Evolutionary conservation across 2,113 vertebrate genomes (phyloP), one percentile per base, ranked within the genome.

Genomic region (Thymallus thymallus): DNA sequence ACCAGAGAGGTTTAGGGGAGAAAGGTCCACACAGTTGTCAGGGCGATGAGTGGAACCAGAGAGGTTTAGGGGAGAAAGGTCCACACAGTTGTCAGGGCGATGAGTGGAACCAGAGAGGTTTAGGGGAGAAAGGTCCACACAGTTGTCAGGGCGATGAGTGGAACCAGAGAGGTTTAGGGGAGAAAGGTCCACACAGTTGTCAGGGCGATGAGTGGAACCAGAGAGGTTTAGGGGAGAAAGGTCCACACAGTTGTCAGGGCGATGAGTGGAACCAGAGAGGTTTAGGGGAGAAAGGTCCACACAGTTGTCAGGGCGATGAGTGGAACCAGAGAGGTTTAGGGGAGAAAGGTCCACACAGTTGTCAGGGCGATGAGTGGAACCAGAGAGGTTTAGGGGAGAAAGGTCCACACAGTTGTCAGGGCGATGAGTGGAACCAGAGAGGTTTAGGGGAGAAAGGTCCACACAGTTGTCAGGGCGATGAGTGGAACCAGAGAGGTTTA

Each of bases 321-420:
- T 32, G 29, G 69, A 78, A n/a, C 26, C 65, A 67, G 32, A 16
- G 56, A 60, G n/a, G n/a, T 60, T n/a, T n/a, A n/a, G n/a, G n/a
- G n/a, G n/a, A n/a, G n/a, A n/a, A n/a, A n/a, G n/a, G n/a, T n/a
- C n/a, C n/a, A n/a, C n/a, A n/a, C 81, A 66, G 76, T 79, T 73
- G 78, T 72, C 66, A 74, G 68, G 73, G 14, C 26, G 30, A 79
- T 63, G 67, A 69, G 70, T 32, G 29, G 69, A 78, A n/a, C 26
- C 65, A 67, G 32, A 16, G 56, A 60, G n/a, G n/a, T 60, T n/a
- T n/a, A n/a, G n/a, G n/a, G n/a, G n/a, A n/a, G n/a, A n/a, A n/a
- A n/a, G n/a, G n/a, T n/a, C n/a, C n/a, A n/a, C n/a, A n/a, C 81
- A 66, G 76, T 79, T 73, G 78, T 72, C 66, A 74, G 68, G 73